Percentiles rank a stretch among this genome's conserved stretches.
Evolutionary conservation across 1,140 invertebrate genomes (phyloP).

Genomic region (Maconellicoccus hirsutus): DNA sequence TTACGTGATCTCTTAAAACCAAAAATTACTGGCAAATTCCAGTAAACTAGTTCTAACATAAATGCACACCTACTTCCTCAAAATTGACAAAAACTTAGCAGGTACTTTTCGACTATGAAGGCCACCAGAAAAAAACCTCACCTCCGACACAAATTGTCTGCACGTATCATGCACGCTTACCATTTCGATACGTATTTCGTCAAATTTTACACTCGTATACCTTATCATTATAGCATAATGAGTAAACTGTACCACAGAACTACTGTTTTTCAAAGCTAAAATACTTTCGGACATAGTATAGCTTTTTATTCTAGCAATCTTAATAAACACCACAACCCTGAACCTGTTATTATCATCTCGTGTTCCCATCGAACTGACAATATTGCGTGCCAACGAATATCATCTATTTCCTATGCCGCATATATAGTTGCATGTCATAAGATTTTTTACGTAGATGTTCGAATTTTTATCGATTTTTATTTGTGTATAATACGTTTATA

Average conservation of each 20-base stretch:
- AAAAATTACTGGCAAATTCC: no score
- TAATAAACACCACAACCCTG: not conserved
- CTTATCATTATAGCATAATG: not conserved
- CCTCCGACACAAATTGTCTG: no score
- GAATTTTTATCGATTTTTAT: not conserved
- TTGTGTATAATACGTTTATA: not conserved
- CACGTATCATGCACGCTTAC: no score
- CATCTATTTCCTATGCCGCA: not conserved
- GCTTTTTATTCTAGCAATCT: not conserved
- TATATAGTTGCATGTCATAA: not conserved
- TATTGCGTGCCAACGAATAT: not conserved
- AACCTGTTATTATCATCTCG: not conserved
- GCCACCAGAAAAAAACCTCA: no score
- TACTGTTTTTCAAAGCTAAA: not conserved
- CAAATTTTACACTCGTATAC: no score
- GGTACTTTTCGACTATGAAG: no score
- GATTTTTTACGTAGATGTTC: not conserved
- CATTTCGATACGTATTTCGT: no score
- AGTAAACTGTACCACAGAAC: not conserved
- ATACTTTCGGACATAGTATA: slow-evolving; percentile 5
- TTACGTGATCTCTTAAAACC: no score
- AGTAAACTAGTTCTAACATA: no score
- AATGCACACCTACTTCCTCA: no score
- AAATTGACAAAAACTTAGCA: no score
- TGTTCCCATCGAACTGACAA: slow-evolving; percentile 7